phyloP scores from a whole-genome alignment of 2,888 invertebrate species.

The Chydorus sphaericus region DNA sequence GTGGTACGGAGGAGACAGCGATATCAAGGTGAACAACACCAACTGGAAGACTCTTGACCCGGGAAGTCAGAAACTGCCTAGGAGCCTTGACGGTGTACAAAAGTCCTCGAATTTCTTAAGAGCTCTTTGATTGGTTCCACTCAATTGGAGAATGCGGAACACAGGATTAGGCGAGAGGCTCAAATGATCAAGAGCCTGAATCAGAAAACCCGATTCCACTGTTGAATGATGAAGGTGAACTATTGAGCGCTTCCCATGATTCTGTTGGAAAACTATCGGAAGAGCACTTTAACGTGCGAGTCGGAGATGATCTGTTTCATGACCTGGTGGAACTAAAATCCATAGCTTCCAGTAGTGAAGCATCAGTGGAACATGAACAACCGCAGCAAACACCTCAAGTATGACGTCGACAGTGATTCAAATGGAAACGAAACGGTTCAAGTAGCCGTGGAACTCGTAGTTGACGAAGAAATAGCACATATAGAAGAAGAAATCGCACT shows the following conservation, averaged over 20 bases:
- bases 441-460: neutral
- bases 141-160: neutral
- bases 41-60: slow-evolving; percentile 15
- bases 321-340: neutral
- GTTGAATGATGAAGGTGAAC: neutral
- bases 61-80: slow-evolving; percentile 15
- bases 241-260: neutral
- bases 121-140: slow-evolving; percentile 10
- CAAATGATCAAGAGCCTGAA: too few relatives aligned
- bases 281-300: neutral
- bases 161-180: neutral
- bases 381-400: neutral
- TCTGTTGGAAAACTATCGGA: neutral
- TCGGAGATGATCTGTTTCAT: neutral
- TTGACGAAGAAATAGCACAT: neutral
- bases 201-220: neutral
- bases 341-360: neutral
- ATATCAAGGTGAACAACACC: slow-evolving; percentile 16
- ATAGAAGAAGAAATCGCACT: neutral
- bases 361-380: neutral
- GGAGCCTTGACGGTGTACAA: slow-evolving; percentile 16
- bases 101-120: slow-evolving; percentile 13
- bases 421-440: neutral
- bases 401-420: neutral
- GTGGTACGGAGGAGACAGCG: slow-evolving; percentile 21